A percentile compares a stretch with the other conserved stretches of the same genome.
Evolutionary conservation across 2,888 invertebrate species (phyloP).

Genomic region (Arrhopalites spinosus): DNA sequence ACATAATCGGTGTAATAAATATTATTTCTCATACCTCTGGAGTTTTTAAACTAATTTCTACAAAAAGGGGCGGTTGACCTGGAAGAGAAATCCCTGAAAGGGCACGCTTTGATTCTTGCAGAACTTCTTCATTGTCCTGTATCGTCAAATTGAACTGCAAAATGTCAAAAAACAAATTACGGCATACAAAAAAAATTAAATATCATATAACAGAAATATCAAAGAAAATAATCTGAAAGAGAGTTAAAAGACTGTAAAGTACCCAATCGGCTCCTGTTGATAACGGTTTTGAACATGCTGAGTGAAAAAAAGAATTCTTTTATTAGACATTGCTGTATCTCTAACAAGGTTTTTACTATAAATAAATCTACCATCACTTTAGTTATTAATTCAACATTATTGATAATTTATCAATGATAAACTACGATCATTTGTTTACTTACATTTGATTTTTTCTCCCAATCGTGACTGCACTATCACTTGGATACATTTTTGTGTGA

Average conservation of each 20-base stretch:
- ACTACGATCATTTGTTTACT: too few species aligned
- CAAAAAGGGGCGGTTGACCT: constrained; percentile 72
- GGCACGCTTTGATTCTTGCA: constrained; percentile 77
- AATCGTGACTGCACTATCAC: constrained; percentile 90
- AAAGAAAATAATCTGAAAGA: too few species aligned
- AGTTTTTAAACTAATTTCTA: constrained; percentile 86
- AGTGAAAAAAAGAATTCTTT: too few species aligned
- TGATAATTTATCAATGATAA: too few species aligned
- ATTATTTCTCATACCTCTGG: too few species aligned
- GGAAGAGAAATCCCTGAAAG: constrained; percentile 67
- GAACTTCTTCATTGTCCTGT: constrained; percentile 80
- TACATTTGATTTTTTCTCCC: constrained; percentile 82
- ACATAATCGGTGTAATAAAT: too few species aligned
- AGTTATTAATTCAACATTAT: too few species aligned
- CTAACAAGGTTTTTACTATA: too few species aligned
- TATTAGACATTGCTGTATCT: too few species aligned
- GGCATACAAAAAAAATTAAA: constrained; percentile 47
- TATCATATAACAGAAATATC: constrained; percentile 15
- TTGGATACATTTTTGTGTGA: constrained; percentile 85
- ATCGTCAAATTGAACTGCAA: constrained; percentile 86
- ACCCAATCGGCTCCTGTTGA: constrained; percentile 84
- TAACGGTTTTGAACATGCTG: constrained; percentile 77
- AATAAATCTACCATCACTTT: too few species aligned
- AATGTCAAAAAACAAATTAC: constrained; percentile 58
- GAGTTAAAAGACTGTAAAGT: too few species aligned